These are phyloP conservation scores for Protomyctophum bolini DNA, from an alignment of 2,113 vertebrate species.

Conservation along the genomic window DNA sequence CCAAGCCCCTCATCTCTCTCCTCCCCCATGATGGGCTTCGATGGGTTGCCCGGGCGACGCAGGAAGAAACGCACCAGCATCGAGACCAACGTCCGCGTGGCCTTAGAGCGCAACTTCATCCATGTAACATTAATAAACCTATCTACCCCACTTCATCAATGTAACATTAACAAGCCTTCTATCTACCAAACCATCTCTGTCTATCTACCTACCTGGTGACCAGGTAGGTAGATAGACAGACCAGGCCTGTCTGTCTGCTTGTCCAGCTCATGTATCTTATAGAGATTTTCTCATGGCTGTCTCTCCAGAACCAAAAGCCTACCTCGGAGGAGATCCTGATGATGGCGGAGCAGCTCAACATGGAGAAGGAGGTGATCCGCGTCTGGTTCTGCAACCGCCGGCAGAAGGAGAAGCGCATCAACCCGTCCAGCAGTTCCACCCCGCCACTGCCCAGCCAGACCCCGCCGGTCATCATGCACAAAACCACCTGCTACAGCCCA, in stretches of 20 bases:
- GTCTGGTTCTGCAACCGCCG: conserved; percentile 95
- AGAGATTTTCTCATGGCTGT: background rate
- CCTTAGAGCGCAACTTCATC: conserved; percentile 89
- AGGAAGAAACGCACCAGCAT: conserved; percentile 96
- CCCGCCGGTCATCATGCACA: conserved; percentile 74
- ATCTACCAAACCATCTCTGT: too few species aligned
- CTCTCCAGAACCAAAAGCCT: conserved; percentile 90
- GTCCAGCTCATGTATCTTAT: background rate
- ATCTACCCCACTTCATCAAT: too few species aligned
- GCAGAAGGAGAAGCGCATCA: conserved; percentile 94
- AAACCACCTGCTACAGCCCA: conserved; percentile 84
- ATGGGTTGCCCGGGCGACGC: conserved; percentile 87
- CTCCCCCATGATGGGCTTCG: conserved; percentile 85
- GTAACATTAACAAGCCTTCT: too few species aligned
- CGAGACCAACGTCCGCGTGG: conserved; percentile 90
- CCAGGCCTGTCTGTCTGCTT: background rate
- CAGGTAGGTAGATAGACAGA: too few species aligned
- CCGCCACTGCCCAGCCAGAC: conserved; percentile 85
- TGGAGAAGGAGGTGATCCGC: conserved; percentile 95
- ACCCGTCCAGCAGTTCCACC: conserved; percentile 88
- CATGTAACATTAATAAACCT: too few species aligned
- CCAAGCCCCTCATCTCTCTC: conserved; percentile 88
- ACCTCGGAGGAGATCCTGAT: conserved; percentile 94
- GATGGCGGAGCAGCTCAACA: conserved; percentile 92
- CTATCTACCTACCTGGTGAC: conserved; percentile 82